A percentile compares a stretch with the other conserved stretches of the same genome.
These are phyloP conservation scores for Strongylocentrotus purpuratus DNA, from an alignment of 35 echinoderm and acorn worm genomes.

Conservation along the genomic window DNA sequence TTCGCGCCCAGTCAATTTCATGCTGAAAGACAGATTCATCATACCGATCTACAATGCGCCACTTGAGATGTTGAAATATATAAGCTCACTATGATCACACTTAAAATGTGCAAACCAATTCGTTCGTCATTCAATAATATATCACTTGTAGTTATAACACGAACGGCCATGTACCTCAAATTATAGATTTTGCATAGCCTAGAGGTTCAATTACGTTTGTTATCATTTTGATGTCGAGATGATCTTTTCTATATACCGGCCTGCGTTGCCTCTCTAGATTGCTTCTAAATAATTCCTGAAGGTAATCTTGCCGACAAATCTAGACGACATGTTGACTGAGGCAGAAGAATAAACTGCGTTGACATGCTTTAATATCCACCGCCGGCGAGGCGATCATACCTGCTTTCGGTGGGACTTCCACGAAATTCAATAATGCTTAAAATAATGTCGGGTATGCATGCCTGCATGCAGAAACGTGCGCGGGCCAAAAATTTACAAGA, in stretches of 20 bases:
- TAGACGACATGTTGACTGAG: background rate
- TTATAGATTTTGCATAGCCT: background rate
- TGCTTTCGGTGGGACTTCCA: background rate
- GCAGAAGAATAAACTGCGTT: background rate
- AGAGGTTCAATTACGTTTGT: background rate
- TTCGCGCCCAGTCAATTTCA: too few relatives aligned
- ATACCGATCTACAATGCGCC: too few relatives aligned
- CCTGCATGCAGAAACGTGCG: background rate
- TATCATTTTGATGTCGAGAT: background rate
- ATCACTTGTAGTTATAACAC: background rate
- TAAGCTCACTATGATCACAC: too few relatives aligned
- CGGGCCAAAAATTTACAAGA: background rate
- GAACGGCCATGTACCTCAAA: background rate
- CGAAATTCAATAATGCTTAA: background rate
- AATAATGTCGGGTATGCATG: background rate
- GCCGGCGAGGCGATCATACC: background rate
- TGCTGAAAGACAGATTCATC: too few relatives aligned
- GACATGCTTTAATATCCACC: background rate
- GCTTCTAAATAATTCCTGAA: constrained; percentile 18
- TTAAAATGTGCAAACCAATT: background rate
- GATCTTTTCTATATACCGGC: background rate
- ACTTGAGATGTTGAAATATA: background rate
- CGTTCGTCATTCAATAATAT: background rate
- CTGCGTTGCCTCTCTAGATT: background rate
- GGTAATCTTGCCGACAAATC: constrained; percentile 7